Conservation (phyloP, 2,888 invertebrate genomes). For the Scelioninae gen. 2 region DNA sequence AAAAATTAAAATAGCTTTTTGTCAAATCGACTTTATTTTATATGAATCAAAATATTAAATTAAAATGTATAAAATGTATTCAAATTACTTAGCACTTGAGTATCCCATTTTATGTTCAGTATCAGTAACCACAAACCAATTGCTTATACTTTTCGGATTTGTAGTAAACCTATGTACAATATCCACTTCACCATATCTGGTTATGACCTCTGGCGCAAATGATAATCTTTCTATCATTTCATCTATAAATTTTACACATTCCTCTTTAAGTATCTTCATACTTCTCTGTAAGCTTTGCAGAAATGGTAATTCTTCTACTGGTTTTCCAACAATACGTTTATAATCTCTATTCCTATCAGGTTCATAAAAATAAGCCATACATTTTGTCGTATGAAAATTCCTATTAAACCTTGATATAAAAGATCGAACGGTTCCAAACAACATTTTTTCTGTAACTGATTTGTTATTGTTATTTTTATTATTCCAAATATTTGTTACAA, state of each 20-base stretch:
- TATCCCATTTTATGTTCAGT: constrained; percentile 88
- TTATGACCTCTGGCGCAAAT: constrained; percentile 79
- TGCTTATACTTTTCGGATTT: constrained; percentile 79
- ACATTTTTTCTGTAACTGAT: constrained; percentile 14
- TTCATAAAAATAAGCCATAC: constrained; percentile 77
- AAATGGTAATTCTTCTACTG: no score
- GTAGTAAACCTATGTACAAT: constrained; percentile 84
- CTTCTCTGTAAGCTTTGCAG: no score
- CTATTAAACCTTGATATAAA: neutral
- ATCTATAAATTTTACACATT: constrained; percentile 78
- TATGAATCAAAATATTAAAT: no score
- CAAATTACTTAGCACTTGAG: constrained; percentile 67
- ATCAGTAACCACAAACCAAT: constrained; percentile 86
- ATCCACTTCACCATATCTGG: constrained; percentile 82
- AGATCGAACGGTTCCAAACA: neutral
- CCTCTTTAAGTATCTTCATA: constrained; percentile 82
- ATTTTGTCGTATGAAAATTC: constrained; percentile 33
- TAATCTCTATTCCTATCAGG: constrained; percentile 79
- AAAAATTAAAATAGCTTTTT: no score
- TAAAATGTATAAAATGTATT: no score
- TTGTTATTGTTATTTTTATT: neutral
- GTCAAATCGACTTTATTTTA: no score
- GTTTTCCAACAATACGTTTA: no score
- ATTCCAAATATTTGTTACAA: no score
- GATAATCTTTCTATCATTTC: constrained; percentile 81